These are phyloP conservation scores for Burhinus bistriatus DNA, from an alignment of 2,113 vertebrate genomes.

Conservation along the genomic window DNA sequence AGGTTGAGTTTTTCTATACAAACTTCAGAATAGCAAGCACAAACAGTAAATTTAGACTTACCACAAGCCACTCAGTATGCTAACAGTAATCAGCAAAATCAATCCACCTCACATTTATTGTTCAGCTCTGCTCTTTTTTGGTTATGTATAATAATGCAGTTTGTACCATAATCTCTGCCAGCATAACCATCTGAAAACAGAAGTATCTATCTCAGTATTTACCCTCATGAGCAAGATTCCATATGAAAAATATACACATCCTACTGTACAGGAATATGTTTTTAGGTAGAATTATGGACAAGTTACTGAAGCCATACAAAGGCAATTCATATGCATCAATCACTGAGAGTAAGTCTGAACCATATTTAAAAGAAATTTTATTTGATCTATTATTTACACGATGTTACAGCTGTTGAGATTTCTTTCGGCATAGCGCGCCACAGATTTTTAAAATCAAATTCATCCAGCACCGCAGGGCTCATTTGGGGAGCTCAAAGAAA, in stretches of 20 bases:
- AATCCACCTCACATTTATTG: neutral
- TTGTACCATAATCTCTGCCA: neutral
- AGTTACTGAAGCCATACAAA: neutral
- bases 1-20: neutral
- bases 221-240: neutral
- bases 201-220: neutral
- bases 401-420: neutral
- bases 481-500: neutral
- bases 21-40: neutral
- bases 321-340: neutral
- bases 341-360: neutral
- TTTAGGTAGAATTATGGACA: neutral
- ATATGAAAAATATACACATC: neutral
- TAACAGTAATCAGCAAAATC: neutral
- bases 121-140: neutral
- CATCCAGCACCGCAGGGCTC: neutral
- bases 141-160: neutral
- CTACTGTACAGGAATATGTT: neutral
- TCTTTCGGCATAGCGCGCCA: fast-evolving
- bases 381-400: neutral
- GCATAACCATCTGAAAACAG: neutral
- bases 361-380: neutral
- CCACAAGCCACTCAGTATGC: neutral
- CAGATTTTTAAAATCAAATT: neutral
- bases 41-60: neutral